These are phyloP conservation scores for Sturnus vulgaris DNA, from an alignment of 2,113 vertebrate species.

Conservation along the genomic window DNA sequence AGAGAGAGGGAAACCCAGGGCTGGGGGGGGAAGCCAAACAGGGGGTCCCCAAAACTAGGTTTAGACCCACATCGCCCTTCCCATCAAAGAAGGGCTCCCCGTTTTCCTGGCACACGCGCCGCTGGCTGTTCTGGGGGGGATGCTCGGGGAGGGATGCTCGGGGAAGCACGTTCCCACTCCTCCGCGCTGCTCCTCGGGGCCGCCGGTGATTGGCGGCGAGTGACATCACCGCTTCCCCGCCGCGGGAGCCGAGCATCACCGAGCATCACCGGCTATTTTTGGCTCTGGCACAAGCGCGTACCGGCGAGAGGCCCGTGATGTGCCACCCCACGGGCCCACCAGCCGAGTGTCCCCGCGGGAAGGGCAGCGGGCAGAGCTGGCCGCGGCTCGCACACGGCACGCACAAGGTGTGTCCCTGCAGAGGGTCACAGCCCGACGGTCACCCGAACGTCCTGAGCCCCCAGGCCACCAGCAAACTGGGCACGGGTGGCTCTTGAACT, in stretches of 20 bases:
- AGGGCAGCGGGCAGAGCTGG: neutral
- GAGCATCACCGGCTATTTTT: constrained; percentile 79
- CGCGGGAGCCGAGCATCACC: constrained; percentile 66
- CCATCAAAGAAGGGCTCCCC: neutral
- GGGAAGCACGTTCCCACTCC: constrained; percentile 57
- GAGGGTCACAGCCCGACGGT: neutral
- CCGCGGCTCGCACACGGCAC: neutral
- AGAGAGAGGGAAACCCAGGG: neutral
- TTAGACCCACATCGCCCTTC: neutral
- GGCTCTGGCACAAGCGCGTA: constrained; percentile 71
- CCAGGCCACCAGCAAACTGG: neutral
- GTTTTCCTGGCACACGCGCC: neutral
- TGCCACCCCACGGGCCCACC: constrained; percentile 7
- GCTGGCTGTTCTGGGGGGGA: neutral
- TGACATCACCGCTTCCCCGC: constrained; percentile 81
- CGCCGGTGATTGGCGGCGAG: constrained; percentile 75
- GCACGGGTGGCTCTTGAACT: accelerated
- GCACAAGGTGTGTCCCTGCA: neutral
- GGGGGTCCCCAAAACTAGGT: neutral
- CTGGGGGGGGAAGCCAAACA: neutral
- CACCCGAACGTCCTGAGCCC: neutral
- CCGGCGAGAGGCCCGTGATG: constrained; percentile 55
- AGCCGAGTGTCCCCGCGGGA: neutral
- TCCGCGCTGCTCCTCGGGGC: constrained; percentile 62
- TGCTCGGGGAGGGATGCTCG: neutral